Evolutionary conservation across 2,113 vertebrate genomes (phyloP), one percentile per base, ranked within the genome.

Genomic region (Heptranchias perlo): DNA sequence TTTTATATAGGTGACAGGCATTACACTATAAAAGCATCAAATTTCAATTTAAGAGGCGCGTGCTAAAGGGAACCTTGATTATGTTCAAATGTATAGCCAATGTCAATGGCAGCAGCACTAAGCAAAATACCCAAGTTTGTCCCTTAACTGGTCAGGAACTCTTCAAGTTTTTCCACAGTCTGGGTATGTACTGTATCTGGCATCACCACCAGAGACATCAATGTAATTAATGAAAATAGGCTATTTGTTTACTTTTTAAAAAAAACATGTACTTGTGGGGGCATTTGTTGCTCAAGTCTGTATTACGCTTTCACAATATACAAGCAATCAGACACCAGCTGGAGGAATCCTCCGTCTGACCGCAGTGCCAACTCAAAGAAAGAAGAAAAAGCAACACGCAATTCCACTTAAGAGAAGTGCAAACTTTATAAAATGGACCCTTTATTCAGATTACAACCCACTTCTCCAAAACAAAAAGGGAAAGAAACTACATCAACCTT

Each of bases 381-480:
- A 28, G 23, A 5, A 39, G n/a, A 23, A 93, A 93, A 92, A 92
- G 54, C 54, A 39, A 61, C n/a, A 64, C 6, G 58, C 89, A 93
- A 62, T n/a, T 93, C 31, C 89, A 93, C 58, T 62, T 39, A n/a
- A 64, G 89, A 93, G 89, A 62, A 93, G 89, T 39, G 89, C 54
- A 93, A 62, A 23, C 39, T 93, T 64, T 93, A 39, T 25, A 62
- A 62, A 39, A 16, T 64, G 58, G 58, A 21, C 58, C 64, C 58
- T 39, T 82, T 82, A 47, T 18, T 62, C 35, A 39, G 35, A 93
- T 93, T 93, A 39, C 31, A 93, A 35, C 58, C 58, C 89, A 93
- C 89, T 93, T 93, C 89, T 93, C 58, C 61, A 62, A 93, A 93
- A 4, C 31, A 61, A 93, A 61, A 93, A 62, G n/a, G 89, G n/a